Conservation (phyloP, 2,797 vertebrate species). For the Sebastes oblongus region DNA sequence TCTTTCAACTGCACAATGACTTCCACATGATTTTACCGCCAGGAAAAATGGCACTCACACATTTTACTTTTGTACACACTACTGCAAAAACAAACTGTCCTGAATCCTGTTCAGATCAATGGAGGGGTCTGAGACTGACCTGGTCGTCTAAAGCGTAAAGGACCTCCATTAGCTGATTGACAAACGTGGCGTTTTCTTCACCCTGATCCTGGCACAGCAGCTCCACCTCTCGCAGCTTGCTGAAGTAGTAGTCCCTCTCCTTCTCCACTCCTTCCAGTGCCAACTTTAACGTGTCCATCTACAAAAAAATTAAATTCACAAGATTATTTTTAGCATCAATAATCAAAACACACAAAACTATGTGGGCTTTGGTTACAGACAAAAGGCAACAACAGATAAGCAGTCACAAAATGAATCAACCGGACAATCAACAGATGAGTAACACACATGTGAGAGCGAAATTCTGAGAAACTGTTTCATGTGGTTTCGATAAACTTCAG, state of each 20-base stretch:
- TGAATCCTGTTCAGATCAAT: background rate
- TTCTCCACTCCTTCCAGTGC: slow-evolving; percentile 98
- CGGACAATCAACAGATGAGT: background rate
- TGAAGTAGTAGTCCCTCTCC: slow-evolving; percentile 99
- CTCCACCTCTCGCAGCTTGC: slow-evolving; percentile 98
- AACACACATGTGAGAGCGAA: background rate
- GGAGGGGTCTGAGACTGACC: slow-evolving; percentile 73
- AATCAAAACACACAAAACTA: background rate
- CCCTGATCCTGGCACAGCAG: slow-evolving; percentile 96
- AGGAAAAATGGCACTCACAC: background rate
- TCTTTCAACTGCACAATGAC: slow-evolving; percentile 7
- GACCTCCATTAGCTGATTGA: slow-evolving; percentile 95
- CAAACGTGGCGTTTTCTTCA: slow-evolving; percentile 90
- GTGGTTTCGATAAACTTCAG: background rate
- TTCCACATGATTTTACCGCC: slow-evolving; percentile 36
- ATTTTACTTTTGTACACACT: background rate
- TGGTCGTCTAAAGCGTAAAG: slow-evolving; percentile 96
- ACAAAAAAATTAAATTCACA: slow-evolving; percentile 11
- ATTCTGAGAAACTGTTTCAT: background rate
- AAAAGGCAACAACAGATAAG: background rate
- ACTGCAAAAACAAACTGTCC: background rate
- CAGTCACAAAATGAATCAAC: background rate
- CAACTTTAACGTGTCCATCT: slow-evolving; percentile 96
- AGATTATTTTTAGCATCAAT: background rate
- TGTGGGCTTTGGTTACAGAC: background rate